Percentiles rank a stretch among this genome's conserved stretches.
These are phyloP conservation scores for Lamproptera curius DNA, from an alignment of 2,888 invertebrate species.

Conservation along the genomic window DNA sequence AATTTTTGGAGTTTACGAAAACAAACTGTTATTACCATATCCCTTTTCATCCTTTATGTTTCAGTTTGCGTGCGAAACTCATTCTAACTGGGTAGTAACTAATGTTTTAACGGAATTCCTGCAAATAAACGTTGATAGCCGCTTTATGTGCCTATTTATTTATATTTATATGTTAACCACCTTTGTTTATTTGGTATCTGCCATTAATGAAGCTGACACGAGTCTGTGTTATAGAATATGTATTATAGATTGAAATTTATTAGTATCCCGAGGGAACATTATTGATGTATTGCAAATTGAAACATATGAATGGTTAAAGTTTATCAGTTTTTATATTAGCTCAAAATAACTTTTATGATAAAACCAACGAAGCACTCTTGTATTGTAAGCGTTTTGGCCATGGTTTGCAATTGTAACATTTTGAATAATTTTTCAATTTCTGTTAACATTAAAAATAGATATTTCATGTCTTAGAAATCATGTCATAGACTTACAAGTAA, in stretches of 20 bases:
- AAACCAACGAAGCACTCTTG: too few relatives aligned
- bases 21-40: not conserved
- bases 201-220: conserved; percentile 2
- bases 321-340: too few relatives aligned
- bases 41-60: not conserved
- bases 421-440: too few relatives aligned
- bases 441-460: too few relatives aligned
- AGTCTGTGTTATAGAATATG: conserved; percentile 2
- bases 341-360: too few relatives aligned
- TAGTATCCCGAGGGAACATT: not conserved
- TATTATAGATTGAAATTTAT: not conserved
- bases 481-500: too few relatives aligned
- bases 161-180: conserved; percentile 7
- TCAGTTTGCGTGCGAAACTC: not conserved
- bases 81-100: not conserved
- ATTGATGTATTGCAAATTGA: conserved; percentile 12
- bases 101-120: conserved; percentile 4
- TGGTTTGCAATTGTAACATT: too few relatives aligned
- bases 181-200: conserved; percentile 2
- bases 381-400: too few relatives aligned
- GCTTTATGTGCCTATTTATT: conserved; percentile 1
- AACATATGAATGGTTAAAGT: conserved; percentile 2
- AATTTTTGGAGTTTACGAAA: not conserved
- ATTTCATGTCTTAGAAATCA: too few relatives aligned
- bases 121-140: conserved; percentile 2